Evolutionary conservation across 2,113 vertebrate species (phyloP).

Genomic region (Eubucco bourcierii): DNA sequence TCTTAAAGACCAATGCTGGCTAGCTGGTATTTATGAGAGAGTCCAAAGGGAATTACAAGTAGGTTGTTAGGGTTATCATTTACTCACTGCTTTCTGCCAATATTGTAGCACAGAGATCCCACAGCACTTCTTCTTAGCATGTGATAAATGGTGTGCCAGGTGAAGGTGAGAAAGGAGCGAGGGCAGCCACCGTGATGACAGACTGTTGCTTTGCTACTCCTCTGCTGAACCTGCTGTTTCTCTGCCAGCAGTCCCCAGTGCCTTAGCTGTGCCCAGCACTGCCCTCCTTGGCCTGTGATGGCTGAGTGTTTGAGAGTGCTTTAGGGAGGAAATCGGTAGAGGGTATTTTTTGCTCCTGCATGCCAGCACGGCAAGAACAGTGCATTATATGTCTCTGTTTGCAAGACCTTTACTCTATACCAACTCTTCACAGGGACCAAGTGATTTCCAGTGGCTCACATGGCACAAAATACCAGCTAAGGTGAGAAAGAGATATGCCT

Average conservation of each 20-base stretch:
- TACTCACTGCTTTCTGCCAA: background rate
- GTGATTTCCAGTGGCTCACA: background rate
- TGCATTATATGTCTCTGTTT: rapidly evolving
- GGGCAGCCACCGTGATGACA: background rate
- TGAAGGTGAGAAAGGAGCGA: background rate
- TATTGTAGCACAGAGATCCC: background rate
- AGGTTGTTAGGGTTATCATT: slow-evolving; percentile 29
- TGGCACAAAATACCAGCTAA: background rate
- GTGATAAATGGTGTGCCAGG: background rate
- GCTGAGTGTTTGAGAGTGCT: background rate
- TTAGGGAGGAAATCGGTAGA: background rate
- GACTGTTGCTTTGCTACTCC: background rate
- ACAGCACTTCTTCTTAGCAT: background rate
- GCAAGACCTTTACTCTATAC: background rate
- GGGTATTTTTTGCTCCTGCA: background rate
- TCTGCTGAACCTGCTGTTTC: background rate
- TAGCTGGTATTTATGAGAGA: slow-evolving; percentile 26
- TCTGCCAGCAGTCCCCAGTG: background rate
- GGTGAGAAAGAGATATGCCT: background rate
- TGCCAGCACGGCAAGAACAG: rapidly evolving
- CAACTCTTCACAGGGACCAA: background rate
- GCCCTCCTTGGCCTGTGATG: background rate
- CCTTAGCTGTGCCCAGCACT: background rate
- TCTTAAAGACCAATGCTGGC: background rate
- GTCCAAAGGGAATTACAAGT: slow-evolving; percentile 28